phyloP scores from a whole-genome alignment of 1,140 invertebrate species.

The Nylanderia fulva region DNA sequence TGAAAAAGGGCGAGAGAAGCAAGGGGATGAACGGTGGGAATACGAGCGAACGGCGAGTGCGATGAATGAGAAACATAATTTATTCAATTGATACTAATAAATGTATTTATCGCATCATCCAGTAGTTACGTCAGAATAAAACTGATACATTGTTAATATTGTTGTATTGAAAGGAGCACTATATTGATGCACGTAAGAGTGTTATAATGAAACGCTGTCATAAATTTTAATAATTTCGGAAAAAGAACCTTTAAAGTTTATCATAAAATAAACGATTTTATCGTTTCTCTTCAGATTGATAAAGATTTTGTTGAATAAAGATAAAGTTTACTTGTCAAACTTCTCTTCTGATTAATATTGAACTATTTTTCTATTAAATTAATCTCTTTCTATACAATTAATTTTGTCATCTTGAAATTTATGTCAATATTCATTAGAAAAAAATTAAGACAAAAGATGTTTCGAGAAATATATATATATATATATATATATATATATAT shows the following conservation, averaged over 20 bases:
- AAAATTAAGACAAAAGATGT: neutral
- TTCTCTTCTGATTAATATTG: neutral
- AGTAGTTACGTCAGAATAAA: slow-evolving; percentile 61
- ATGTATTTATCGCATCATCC: slow-evolving; percentile 62
- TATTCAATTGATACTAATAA: slow-evolving; percentile 78
- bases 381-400: neutral
- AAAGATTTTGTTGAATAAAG: neutral
- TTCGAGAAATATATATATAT: too few species aligned
- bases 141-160: slow-evolving; percentile 32
- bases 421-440: neutral
- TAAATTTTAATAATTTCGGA: neutral
- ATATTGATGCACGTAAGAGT: neutral
- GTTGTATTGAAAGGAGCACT: neutral
- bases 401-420: neutral
- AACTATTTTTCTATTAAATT: slow-evolving; percentile 3
- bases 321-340: neutral
- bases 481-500: too few species aligned
- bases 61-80: slow-evolving; percentile 77
- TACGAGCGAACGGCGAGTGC: slow-evolving; percentile 25
- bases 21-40: slow-evolving; percentile 13
- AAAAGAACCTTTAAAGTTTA: neutral
- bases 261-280: slow-evolving; percentile 4
- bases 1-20: slow-evolving; percentile 23
- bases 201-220: too few species aligned
- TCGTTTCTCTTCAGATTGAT: slow-evolving; percentile 29